Conservation (phyloP, 2,797 vertebrate species). For the Adelosebastes latens region DNA sequence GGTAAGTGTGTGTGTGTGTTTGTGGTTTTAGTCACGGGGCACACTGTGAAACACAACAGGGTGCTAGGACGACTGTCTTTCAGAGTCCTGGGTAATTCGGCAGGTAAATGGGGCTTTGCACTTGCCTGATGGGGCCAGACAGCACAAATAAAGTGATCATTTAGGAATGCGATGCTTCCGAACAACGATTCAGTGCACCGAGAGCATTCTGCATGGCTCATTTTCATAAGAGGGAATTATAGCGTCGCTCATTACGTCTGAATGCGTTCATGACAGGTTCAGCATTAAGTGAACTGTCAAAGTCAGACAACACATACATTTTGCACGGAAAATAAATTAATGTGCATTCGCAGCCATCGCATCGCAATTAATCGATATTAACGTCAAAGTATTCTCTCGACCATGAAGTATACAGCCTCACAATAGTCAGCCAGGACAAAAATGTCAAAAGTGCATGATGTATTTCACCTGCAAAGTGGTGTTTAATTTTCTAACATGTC, state of each 20-base stretch:
- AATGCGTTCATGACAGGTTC: conserved; percentile 42
- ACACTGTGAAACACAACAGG: conserved; percentile 66
- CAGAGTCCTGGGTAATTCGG: conserved; percentile 63
- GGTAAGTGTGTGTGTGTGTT: conserved; percentile 15
- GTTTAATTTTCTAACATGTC: conserved; percentile 51
- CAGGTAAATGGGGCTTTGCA: conserved; percentile 71
- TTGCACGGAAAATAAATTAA: conserved; percentile 39
- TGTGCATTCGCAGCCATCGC: conserved; percentile 20
- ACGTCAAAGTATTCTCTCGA: conserved; percentile 26
- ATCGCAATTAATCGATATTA: conserved; percentile 45
- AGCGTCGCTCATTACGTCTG: conserved; percentile 39
- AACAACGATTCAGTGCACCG: conserved; percentile 33
- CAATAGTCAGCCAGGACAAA: conserved; percentile 25
- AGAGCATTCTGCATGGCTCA: conserved; percentile 44
- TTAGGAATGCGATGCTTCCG: conserved; percentile 40
- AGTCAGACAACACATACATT: conserved; percentile 45
- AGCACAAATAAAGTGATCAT: conserved; percentile 64
- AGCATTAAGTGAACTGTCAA: conserved; percentile 39
- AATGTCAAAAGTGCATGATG: conserved; percentile 22
- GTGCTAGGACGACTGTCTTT: conserved; percentile 41
- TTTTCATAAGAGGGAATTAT: conserved; percentile 54
- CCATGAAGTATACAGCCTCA: conserved; percentile 8
- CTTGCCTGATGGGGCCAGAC: conserved; percentile 46
- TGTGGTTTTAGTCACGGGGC: conserved; percentile 71
- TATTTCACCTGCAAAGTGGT: conserved; percentile 26